Conservation (phyloP, 1,140 invertebrate genomes). For the Catajapyx aquilonaris region DNA sequence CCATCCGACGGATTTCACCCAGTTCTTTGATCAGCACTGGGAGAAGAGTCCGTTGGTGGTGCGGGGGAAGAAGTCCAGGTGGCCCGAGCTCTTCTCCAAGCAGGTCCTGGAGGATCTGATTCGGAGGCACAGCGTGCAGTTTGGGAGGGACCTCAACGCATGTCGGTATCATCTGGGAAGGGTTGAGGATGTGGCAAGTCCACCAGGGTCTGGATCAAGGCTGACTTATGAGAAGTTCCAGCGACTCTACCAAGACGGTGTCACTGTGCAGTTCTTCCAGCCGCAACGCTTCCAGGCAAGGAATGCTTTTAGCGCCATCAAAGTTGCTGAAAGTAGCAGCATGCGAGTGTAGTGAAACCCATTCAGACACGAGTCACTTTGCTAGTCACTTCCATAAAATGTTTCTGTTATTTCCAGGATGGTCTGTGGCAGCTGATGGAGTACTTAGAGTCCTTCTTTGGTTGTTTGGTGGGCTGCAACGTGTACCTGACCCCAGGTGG, state of each 20-base stretch:
- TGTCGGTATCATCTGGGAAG: conserved; percentile 23
- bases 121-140: conserved; percentile 22
- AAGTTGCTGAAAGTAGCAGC: not conserved
- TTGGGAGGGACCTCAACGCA: conserved; percentile 27
- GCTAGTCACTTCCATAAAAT: not conserved
- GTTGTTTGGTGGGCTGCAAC: conserved; percentile 12
- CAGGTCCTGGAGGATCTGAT: conserved; percentile 24
- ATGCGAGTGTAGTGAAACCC: not conserved
- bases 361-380: not conserved
- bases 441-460: conserved; percentile 6
- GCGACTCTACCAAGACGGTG: conserved; percentile 26
- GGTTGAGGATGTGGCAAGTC: conserved; percentile 26
- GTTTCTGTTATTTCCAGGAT: conserved; percentile 7
- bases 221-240: conserved; percentile 25
- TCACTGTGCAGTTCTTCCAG: conserved; percentile 32
- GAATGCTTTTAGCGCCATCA: not conserved
- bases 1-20: conserved; percentile 1
- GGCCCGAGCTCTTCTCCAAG: conserved; percentile 22
- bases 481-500: conserved; percentile 34
- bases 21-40: conserved; percentile 19
- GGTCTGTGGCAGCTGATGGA: conserved; percentile 7
- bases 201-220: conserved; percentile 23
- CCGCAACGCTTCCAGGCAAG: conserved; percentile 29
- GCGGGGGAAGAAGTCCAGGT: conserved; percentile 17
- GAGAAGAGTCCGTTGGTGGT: conserved; percentile 26